Evolutionary conservation across 2,888 invertebrate species (phyloP).

Genomic region (Leptopilina myrica): DNA sequence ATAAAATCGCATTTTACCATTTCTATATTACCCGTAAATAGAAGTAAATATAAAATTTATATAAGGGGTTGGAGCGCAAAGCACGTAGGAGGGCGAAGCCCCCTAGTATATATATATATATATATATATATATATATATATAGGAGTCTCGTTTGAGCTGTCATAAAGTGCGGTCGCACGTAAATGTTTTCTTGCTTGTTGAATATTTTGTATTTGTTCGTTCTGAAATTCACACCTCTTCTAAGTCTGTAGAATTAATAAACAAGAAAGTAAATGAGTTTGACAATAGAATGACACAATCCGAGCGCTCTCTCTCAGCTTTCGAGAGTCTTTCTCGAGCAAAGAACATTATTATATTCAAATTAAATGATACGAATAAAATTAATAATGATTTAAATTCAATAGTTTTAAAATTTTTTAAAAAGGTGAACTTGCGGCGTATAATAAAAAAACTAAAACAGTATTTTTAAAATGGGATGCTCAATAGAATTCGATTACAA

Average conservation of each 20-base stretch:
- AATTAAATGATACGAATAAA: not conserved
- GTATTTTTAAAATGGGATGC: not conserved
- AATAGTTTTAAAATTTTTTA: not conserved
- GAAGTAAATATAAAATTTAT: too few species aligned
- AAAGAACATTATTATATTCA: not conserved
- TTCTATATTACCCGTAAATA: too few species aligned
- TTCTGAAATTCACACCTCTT: too few species aligned
- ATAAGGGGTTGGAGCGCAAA: too few species aligned
- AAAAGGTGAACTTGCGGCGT: not conserved
- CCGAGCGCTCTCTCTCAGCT: not conserved
- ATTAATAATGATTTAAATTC: not conserved
- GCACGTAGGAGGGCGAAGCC: too few species aligned
- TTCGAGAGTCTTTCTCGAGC: not conserved
- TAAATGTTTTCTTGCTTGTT: too few species aligned
- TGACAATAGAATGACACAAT: not conserved
- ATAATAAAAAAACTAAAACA: not conserved
- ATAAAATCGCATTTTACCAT: too few species aligned
- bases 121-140: too few species aligned
- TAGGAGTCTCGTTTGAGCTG: too few species aligned
- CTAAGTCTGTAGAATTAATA: not conserved
- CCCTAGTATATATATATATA: too few species aligned
- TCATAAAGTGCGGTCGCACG: too few species aligned
- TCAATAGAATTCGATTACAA: not conserved
- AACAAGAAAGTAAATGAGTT: not conserved
- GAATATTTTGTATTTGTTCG: too few species aligned